Base-by-base conservation (phyloP, 1,140 invertebrate genomes). In the Eupristina koningsbergeri region DNA sequence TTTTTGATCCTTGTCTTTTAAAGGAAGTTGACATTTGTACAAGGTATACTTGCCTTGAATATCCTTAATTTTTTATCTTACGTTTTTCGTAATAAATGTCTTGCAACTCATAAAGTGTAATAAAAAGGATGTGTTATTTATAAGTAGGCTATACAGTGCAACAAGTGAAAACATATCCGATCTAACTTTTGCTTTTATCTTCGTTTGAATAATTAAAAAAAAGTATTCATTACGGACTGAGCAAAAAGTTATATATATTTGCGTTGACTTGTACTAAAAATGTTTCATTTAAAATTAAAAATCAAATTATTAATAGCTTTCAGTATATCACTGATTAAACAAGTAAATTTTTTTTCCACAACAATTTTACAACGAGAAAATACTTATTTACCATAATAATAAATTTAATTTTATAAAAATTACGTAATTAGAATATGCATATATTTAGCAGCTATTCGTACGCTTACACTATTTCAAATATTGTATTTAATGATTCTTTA, bases 1-100 rank as follows among this genome's bases (percentile, higher is more conserved):
- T 78, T 78, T 78, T n/a, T 19, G 76, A 63, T 64, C 58, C 36
- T 78, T 71, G 67, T 71, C 67, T 71, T 71, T 41, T 41, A 78
- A 78, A 39, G 76, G 36, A 63, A 63, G 36, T 64, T 78, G 36
- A 36, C 39, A 63, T 39, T 78, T 78, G 31, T 63, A 29, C 26
- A 78, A 45, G 53, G 31, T 41, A n/a, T 34, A 17, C 36, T 71
- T 31, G 7, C 9, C 8, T 3, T n/a, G 22, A 7, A 9, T 41
- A 41, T n/a, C 22, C 0, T 26, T 34, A 41, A 39, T 7, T 71
- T 26, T 71, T 71, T 41, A 17, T 11, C 34, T 41, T 31, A 36
- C 19, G 6, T 26, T 71, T 26, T 71, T 41, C 8, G 6, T 71
- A 71, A 71, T 71, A 71, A 41, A 71, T 71, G 26, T 41, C 36